Conservation (phyloP, 2,888 invertebrate species). For the Campopleginae sp. region DNA sequence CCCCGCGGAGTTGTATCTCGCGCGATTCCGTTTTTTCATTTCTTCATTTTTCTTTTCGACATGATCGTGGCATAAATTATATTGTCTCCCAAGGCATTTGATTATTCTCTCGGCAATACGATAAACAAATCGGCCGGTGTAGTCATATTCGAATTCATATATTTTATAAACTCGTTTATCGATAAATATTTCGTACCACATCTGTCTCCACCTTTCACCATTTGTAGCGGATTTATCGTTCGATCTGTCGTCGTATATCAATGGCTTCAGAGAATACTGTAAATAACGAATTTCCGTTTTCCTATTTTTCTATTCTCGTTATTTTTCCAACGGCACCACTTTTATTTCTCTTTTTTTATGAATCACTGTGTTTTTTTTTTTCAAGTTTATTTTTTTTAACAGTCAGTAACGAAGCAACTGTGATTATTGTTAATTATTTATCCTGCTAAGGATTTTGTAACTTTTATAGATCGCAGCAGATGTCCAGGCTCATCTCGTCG, state of each 20-base stretch:
- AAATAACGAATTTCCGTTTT: background rate
- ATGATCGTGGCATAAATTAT: conserved; percentile 23
- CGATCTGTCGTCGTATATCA: conserved; percentile 15
- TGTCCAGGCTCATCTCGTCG: conserved; percentile 88
- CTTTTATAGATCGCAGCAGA: conserved; percentile 51
- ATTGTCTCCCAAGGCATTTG: conserved; percentile 43
- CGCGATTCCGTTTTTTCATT: conserved; percentile 9
- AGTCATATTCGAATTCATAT: conserved; percentile 33
- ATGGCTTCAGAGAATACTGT: background rate
- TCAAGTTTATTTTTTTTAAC: too few species aligned
- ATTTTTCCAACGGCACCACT: background rate
- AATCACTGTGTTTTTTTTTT: background rate
- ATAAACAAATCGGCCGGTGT: conserved; percentile 31
- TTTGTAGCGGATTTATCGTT: conserved; percentile 39
- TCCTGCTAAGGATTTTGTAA: background rate
- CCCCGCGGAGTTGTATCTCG: conserved; percentile 31
- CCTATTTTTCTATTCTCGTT: background rate
- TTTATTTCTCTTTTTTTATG: background rate
- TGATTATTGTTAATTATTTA: background rate
- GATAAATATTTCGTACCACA: conserved; percentile 38
- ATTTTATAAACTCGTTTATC: conserved; percentile 51
- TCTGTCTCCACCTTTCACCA: conserved; percentile 43
- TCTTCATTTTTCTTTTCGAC: conserved; percentile 16
- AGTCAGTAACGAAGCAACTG: background rate
- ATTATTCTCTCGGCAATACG: conserved; percentile 41